Base-by-base conservation (phyloP, 2,888 invertebrate species). In the Synergus umbraculus region DNA sequence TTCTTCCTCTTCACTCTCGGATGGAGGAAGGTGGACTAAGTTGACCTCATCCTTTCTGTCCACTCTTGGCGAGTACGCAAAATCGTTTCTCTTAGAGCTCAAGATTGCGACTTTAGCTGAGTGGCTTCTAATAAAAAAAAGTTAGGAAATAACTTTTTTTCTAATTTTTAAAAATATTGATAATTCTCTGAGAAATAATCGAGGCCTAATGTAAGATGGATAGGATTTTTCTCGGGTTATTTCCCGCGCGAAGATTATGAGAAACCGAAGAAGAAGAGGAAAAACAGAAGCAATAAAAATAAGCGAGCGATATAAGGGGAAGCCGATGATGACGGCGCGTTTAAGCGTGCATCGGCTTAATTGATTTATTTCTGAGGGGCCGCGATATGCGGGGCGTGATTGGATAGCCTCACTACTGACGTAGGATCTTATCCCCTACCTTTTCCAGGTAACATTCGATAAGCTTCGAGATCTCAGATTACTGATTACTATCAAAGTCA, bases 331-430 rank as follows among this genome's bases (percentile, higher is more conserved):
- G 90, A 89, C 88, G 85, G 79, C 84, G 89, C 88, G 84, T 89
- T 89, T 87, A 85, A 87, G 84, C 84, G 87, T 86, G 88, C 87
- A 87, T 88, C 88, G 88, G 85, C 89, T 90, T 89, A 90, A 90
- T 90, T 90, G 90, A 90, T 90, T 90, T 90, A 90, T 89, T 89
- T 90, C 89, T 85, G 84, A 86, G 85, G 83, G 86, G 86, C 78
- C 81, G 80, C 77, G 80, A 77, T 79, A 77, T 67, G 63, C 80
- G 81, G 77, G 77, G 79, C 84, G 78, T 84, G 84, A 84, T 83
- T 83, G 83, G 83, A 84, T 83, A 82, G 82, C 79, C 78, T 82
- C 81, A 81, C 80, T 83, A 82, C 79, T 77, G 81, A 78, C 81
- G 80, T 9, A 63, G 60, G 60, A 18, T 63, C n/a, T 63, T 63